Conservation (phyloP, 2,113 vertebrate species). For the Carettochelys insculpta region DNA sequence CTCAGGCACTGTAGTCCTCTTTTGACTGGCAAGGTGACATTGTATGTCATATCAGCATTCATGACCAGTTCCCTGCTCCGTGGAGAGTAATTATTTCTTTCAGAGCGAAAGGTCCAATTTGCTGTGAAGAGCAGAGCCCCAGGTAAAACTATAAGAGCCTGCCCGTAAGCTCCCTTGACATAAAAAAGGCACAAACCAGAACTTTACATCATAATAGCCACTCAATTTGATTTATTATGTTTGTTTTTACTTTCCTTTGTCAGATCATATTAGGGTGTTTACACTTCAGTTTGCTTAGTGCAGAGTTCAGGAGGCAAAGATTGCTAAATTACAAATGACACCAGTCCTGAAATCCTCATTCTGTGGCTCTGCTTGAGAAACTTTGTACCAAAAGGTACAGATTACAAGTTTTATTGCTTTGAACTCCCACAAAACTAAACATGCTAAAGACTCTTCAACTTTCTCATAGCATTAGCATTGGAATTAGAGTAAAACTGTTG, state of each 20-base stretch:
- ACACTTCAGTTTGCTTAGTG: not conserved
- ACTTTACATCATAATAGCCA: not conserved
- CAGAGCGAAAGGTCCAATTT: constrained; percentile 89
- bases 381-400: fast-evolving
- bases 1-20: constrained; percentile 31
- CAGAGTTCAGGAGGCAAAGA: not conserved
- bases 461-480: fast-evolving
- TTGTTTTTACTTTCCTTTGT: not conserved
- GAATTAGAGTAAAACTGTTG: fast-evolving
- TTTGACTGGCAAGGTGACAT: constrained; percentile 91
- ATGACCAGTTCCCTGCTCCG: constrained; percentile 81
- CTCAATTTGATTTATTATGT: not conserved
- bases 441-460: fast-evolving
- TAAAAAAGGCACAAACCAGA: not conserved
- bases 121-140: constrained; percentile 84
- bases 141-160: constrained; percentile 60
- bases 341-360: fast-evolving
- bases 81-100: constrained; percentile 90
- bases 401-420: not conserved
- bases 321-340: fast-evolving
- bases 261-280: not conserved
- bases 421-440: not conserved
- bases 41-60: constrained; percentile 89
- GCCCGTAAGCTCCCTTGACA: constrained; percentile 68
- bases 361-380: fast-evolving